Base-by-base conservation (phyloP, 2,797 vertebrate species). In the Oophaga sylvatica region DNA sequence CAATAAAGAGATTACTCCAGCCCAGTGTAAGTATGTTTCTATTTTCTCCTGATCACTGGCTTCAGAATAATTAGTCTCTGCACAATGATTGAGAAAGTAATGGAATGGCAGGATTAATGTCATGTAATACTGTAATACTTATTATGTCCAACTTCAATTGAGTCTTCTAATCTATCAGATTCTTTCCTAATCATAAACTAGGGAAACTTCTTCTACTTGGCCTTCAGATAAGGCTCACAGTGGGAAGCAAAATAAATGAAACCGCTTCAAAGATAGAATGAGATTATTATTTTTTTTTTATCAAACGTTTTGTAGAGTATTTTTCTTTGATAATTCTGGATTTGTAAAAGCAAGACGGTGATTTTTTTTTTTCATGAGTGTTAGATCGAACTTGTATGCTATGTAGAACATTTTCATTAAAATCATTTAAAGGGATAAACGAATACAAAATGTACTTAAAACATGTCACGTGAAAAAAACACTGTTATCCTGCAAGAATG, bases 91-190 rank as follows among this genome's bases (percentile, higher is more conserved):
- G 95, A 95, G 95, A 95, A 95, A 96, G 96, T 95, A 98, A 97
- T 96, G 95, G 96, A 96, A 96, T 96, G 96, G 97, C 94, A 95
- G 97, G 97, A 97, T 99, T 99, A 98, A 98, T 99, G 97, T 98
- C 97, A 96, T 97, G 97, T 98, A 97, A 98, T 97, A 96, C 97
- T 98, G 98, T 97, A 98, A 98, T 97, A 96, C 96, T 97, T 97
- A 97, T 98, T 97, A 97, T 97, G 95, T 96, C 94, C 96, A 95
- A 97, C 97, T 97, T 97, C 96, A 98, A 97, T 97, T 96, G 95
- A 94, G 94, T 91, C 94, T 96, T 98, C 95, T 98, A 97, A 98
- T 98, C 96, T 97, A 94, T 92, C 93, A 95, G 95, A 95, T 95
- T 95, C 92, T 94, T 95, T 95, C 95, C 95, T 97, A 96, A 98